Base-by-base conservation (phyloP, 2,113 vertebrate genomes). In the Glareola pratincola region DNA sequence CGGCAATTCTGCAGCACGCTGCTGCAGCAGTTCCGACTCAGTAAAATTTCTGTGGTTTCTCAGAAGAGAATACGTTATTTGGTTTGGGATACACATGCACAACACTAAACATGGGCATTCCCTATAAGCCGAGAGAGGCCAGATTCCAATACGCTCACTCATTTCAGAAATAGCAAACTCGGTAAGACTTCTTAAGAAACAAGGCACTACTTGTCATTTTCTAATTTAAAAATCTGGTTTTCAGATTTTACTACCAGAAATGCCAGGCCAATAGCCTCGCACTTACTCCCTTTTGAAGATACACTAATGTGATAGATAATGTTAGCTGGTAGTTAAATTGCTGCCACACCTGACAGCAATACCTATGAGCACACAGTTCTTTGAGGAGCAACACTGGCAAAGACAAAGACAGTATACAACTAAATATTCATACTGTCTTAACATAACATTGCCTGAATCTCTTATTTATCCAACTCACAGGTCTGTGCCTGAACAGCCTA, bases 131-230 rank as follows among this genome's bases (percentile, higher is more conserved):
- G 69, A 89, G n/a, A 90, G 57, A 88, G 15, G 50, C 13, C 34
- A 87, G n/a, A 90, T 84, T 91, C 83, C 68, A 62, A 71, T 18
- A 60, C 5, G 27, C 45, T 79, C 83, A 85, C 47, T 96, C 73
- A 94, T 90, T 93, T 92, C 78, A 93, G 72, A 80, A 97, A 41
- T 8, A 90, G 45, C 21, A 85, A 95, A 78, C 54, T 47, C 24
- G 2, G 0, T 60, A 64, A 88, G 71, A 85, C 21, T 93, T 75
- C 90, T 88, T 48, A 41, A 96, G 88, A 96, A 96, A 77, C 18
- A 84, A 94, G 24, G 39, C 11, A 83, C 14, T 48, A 34, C 37
- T 63, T 39, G 11, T 56, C 8, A 41, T 27, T 93, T 90, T 67
- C 34, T 85, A 76, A 74, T 68, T 27, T 73, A 45, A 77, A 94